phyloP scores from a whole-genome alignment of 2,888 invertebrate genomes.

The Limnephilus marmoratus region DNA sequence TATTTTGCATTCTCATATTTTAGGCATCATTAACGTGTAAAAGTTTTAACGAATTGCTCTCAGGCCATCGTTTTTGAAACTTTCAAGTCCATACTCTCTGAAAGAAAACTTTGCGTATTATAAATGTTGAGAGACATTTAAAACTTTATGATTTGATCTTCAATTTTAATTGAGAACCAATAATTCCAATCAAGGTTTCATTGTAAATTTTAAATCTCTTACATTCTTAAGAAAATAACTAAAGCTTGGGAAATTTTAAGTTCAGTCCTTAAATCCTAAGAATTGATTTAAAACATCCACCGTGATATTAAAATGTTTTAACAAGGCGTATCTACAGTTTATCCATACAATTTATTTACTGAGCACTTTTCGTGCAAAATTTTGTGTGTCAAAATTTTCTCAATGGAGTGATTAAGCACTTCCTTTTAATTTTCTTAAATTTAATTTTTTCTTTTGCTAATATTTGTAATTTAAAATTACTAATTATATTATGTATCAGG shows the following conservation, averaged over 20 bases:
- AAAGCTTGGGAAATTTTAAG: neutral
- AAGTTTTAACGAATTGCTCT: slow-evolving; percentile 28
- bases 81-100: neutral
- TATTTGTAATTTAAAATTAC: too few species aligned
- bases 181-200: neutral
- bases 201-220: neutral
- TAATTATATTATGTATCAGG: too few species aligned
- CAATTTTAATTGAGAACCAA: slow-evolving; percentile 8
- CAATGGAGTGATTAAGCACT: too few species aligned
- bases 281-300: too few species aligned
- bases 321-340: too few species aligned
- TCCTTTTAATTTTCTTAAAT: too few species aligned
- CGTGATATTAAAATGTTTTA: too few species aligned
- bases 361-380: too few species aligned
- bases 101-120: slow-evolving; percentile 4
- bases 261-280: too few species aligned
- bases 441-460: too few species aligned
- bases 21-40: neutral
- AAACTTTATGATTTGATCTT: slow-evolving; percentile 8
- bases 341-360: too few species aligned
- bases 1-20: neutral
- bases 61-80: slow-evolving; percentile 8
- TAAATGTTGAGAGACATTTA: neutral
- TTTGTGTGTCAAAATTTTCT: too few species aligned
- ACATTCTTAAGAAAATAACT: neutral